Conservation (phyloP, 2,113 vertebrate species). For the human (Homo sapiens) region GRCh38 chr2:175640001-175640500, state of each 20-base stretch:
- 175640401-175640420: neutral
- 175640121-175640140: neutral
- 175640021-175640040: slow-evolving; percentile 76
- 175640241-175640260: neutral
- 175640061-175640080: slow-evolving; percentile 40
- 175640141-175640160: neutral
- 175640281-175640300: neutral
- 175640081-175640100: slow-evolving; percentile 28
- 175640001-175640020: slow-evolving; percentile 69
- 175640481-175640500: neutral
- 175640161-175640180: neutral
- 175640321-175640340: neutral
- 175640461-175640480: neutral
- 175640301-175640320: neutral
- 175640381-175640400: neutral
- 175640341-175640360: neutral
- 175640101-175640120: slow-evolving; percentile 15
- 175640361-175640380: neutral
- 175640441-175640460: slow-evolving; percentile 32
- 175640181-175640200: neutral
- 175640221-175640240: neutral
- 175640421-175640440: neutral
- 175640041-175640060: slow-evolving; percentile 58
- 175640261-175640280: neutral
- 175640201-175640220: neutral